Conservation (phyloP, 2,888 invertebrate genomes). For the Deilephila porcellus region DNA sequence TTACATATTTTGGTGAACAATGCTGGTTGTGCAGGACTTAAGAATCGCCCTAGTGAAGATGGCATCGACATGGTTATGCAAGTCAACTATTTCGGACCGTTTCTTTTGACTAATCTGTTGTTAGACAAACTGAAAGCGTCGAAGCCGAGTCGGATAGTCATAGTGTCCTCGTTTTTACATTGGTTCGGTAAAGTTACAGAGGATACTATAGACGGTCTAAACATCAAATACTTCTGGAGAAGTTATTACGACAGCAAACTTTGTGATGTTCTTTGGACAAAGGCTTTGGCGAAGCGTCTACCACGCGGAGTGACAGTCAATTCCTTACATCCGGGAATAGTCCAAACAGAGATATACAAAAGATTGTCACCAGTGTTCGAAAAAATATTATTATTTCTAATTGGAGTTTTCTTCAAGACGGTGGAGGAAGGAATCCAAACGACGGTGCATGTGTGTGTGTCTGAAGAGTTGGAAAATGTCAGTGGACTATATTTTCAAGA, state of each 20-base stretch:
- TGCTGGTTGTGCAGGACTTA: constrained; percentile 79
- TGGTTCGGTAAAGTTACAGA: constrained; percentile 79
- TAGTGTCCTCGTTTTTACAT: constrained; percentile 71
- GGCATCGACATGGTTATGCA: constrained; percentile 87
- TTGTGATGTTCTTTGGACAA: constrained; percentile 70
- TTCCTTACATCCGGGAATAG: constrained; percentile 92
- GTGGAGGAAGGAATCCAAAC: constrained; percentile 92
- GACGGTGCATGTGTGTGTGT: constrained; percentile 88
- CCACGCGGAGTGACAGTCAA: constrained; percentile 88
- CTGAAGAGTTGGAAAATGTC: constrained; percentile 87
- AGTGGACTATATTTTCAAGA: constrained; percentile 92
- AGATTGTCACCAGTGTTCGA: constrained; percentile 74
- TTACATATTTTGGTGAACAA: constrained; percentile 87
- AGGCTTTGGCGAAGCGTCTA: constrained; percentile 67
- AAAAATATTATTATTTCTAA: constrained; percentile 80
- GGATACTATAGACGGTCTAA: constrained; percentile 48
- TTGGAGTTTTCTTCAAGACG: constrained; percentile 87
- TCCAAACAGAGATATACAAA: constrained; percentile 91
- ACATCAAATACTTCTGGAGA: constrained; percentile 52
- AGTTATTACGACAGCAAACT: constrained; percentile 81
- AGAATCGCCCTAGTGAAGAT: constrained; percentile 78
- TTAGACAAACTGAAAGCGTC: constrained; percentile 73
- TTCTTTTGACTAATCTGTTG: constrained; percentile 88
- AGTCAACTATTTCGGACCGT: constrained; percentile 89
- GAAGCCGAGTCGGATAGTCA: constrained; percentile 72